phyloP scores from a whole-genome alignment of 2,113 vertebrate species.

The Lampris megalopsis region DNA sequence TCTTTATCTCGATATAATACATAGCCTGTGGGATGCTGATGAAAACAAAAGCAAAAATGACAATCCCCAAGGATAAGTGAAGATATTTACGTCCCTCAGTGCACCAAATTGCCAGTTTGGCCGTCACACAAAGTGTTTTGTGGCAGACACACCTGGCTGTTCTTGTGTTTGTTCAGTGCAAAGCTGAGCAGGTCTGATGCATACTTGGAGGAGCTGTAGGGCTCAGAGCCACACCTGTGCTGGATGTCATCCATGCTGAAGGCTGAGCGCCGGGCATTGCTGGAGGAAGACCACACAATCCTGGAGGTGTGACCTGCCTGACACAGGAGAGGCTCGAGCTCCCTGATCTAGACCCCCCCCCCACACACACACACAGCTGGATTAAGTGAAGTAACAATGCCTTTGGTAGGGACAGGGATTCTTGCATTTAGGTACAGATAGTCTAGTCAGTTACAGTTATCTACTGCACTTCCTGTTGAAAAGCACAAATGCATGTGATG shows the following conservation, averaged over 20 bases:
- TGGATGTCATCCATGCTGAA: conserved; percentile 92
- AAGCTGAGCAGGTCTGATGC: conserved; percentile 92
- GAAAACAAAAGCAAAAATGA: no score
- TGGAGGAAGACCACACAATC: conserved; percentile 95
- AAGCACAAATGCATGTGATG: conserved; percentile 21
- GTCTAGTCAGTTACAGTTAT: conserved; percentile 86
- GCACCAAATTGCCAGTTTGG: no score
- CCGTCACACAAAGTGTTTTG: no score
- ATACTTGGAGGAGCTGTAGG: conserved; percentile 98
- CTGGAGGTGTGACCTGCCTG: conserved; percentile 73
- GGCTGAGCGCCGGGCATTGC: conserved; percentile 87
- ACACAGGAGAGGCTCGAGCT: conserved; percentile 84
- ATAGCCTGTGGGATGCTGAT: no score
- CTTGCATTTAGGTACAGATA: conserved; percentile 94
- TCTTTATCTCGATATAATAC: no score
- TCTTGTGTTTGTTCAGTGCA: conserved; percentile 88
- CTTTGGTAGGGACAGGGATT: conserved; percentile 32
- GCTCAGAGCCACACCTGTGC: conserved; percentile 87
- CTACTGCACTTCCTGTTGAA: conserved; percentile 69
- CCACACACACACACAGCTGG: neutral
- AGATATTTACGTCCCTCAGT: no score
- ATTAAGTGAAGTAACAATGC: neutral
- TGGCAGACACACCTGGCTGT: conserved; percentile 81
- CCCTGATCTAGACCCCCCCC: conserved; percentile 82
- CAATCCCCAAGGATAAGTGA: no score